Evolutionary conservation across 1,140 invertebrate species (phyloP), one percentile per base, ranked within the genome.

Genomic region (Heliconius congener): DNA sequence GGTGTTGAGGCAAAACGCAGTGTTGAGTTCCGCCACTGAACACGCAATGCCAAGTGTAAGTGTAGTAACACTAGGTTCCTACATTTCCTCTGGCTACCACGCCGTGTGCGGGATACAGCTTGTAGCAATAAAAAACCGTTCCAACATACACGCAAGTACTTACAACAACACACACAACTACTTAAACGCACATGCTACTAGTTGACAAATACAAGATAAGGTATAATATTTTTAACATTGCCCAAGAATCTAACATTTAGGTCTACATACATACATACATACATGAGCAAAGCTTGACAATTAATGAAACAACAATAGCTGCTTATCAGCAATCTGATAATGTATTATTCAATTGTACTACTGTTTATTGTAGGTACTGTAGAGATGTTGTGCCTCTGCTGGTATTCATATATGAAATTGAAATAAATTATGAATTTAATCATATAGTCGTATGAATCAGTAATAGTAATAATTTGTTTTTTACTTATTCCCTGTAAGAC

Each of bases 271-370:
- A 37, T 6, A 37, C 34, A 37, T 6, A 37, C 34, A 37, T 6
- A 37, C 34, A 57, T 55, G 60, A 73, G 76, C 76, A 77, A 37
- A 52, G 27, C 71, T 74, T 57, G 81, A 84, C 71, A 87, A 74
- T 82, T 84, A 82, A 83, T 85, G 84, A 87, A 83, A 87, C 79
- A 84, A 89, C 85, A 87, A 86, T 86, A 71, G 83, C 18, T 76
- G 60, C 60, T 86, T 86, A 87, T 85, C n/a, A 57, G 55, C n/a
- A 57, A 23, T 23, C 86, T 83, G 87, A 89, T 89, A 87, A 84
- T 81, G 52, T 72, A 75, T 60, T 74, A 71, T 74, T 77, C 76
- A 81, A 83, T 80, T 80, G 66, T 42, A 78, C 55, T 23, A 57
- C 18, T 52, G 16, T 52, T 19, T 52, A 52, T 52, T 52, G 18